Base-by-base conservation (phyloP, 2,113 vertebrate genomes). In the Toxostoma redivivum region DNA sequence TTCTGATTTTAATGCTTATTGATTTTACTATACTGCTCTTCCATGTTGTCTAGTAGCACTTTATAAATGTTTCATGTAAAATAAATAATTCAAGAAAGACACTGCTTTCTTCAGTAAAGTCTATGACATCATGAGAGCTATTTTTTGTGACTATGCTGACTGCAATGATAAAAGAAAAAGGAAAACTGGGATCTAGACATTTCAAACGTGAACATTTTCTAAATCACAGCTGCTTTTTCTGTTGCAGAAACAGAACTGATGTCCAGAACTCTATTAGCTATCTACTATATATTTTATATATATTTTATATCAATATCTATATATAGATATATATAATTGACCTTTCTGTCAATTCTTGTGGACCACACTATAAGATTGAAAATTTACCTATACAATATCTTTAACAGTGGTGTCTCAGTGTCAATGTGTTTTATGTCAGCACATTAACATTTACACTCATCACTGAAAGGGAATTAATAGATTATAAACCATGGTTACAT, bases 41-140 rank as follows among this genome's bases (percentile, higher is more conserved):
- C 92, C 65, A 76, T 88, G 85, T 92, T 81, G 60, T 93, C 86
- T 90, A 60, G 76, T 90, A 86, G 90, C 82, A 90, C 37, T 96
- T 90, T 61, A 96, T 96, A 88, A 97, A 96, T 95, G 86, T 93
- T 96, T 96, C 74, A 96, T 90, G 82, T 61, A 93, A 95, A 95
- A 96, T 95, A 94, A 96, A 96, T 95, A 93, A 96, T 95, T 90
- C 76, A 96, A 74, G 92, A 86, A 78, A 95, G 90, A 95, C 81
- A 45, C 7, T 6, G n/a, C 61, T 86, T 88, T 95, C 82, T 96
- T 93, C 72, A 65, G 48, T 88, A 72, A 92, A 86, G 92, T 93
- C 96, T 92, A 94, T 96, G 95, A 94, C 90, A 97, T 96, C 95
- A 96, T 56, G 65, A 86, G 88, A 93, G 80, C n/a, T 88, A 69